A percentile compares a stretch with the other conserved stretches of the same genome.
These are phyloP conservation scores for Falco novaeseelandiae DNA, from an alignment of 2,797 vertebrate species.

Conservation along the genomic window DNA sequence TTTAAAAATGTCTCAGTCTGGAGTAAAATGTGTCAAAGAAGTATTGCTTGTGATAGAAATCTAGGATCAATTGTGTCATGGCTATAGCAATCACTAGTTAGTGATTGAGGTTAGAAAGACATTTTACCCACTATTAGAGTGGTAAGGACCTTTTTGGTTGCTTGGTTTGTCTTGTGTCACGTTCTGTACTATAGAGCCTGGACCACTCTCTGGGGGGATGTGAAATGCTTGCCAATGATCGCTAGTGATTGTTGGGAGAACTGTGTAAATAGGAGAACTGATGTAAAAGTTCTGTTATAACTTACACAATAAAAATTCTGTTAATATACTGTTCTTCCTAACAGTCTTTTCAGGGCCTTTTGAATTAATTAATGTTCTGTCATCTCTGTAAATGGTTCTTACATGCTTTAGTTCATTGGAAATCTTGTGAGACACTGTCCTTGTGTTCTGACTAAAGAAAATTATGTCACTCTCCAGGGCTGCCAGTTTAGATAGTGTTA, in stretches of 20 bases:
- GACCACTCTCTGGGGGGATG: no score
- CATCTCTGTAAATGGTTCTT: background rate
- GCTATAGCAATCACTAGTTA: background rate
- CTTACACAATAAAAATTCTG: background rate
- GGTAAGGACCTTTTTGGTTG: background rate
- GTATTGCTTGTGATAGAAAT: background rate
- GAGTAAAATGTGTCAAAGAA: background rate
- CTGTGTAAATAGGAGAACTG: background rate
- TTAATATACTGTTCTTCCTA: background rate
- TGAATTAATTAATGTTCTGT: background rate
- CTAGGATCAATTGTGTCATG: no score
- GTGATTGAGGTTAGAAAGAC: background rate
- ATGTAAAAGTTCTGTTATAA: background rate
- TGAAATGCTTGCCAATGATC: background rate
- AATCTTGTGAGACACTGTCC: background rate
- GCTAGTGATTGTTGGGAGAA: background rate
- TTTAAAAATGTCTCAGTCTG: background rate
- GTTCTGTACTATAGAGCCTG: background rate
- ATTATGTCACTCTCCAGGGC: background rate
- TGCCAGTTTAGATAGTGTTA: background rate
- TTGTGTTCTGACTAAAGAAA: background rate
- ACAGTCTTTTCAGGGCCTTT: background rate
- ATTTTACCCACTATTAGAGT: background rate
- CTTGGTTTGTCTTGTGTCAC: background rate
- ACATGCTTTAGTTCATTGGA: background rate